These are phyloP conservation scores for Caranx ignobilis DNA, from an alignment of 2,113 vertebrate genomes.

Conservation along the genomic window DNA sequence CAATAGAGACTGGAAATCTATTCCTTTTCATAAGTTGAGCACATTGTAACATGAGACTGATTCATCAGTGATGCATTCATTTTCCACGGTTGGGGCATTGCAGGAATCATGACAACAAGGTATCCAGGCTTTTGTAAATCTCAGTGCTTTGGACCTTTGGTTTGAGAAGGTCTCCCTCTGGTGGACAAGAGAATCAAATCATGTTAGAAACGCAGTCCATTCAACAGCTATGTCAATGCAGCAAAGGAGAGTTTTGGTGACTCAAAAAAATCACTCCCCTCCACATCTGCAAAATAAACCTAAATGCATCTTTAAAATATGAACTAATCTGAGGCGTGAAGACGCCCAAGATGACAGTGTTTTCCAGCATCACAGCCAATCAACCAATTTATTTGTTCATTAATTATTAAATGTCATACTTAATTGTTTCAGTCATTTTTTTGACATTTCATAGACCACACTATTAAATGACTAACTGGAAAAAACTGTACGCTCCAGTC, in stretches of 20 bases:
- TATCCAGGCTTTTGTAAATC: neutral
- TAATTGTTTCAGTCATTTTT: too few relatives aligned
- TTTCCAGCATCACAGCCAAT: too few relatives aligned
- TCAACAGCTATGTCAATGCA: neutral
- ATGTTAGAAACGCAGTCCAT: neutral
- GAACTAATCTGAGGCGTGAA: too few relatives aligned
- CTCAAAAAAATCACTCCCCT: too few relatives aligned
- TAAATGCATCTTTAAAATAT: too few relatives aligned
- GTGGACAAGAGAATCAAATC: conserved; percentile 28
- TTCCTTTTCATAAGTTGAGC: neutral
- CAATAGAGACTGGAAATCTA: neutral
- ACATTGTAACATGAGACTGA: neutral
- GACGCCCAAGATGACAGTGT: too few relatives aligned
- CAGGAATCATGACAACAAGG: neutral
- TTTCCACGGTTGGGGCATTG: neutral
- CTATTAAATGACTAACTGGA: too few relatives aligned
- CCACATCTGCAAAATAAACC: neutral
- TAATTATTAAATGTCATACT: too few relatives aligned
- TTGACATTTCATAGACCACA: too few relatives aligned
- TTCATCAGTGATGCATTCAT: neutral
- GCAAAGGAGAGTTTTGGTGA: neutral
- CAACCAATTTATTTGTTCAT: too few relatives aligned
- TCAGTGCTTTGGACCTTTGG: neutral
- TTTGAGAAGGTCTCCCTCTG: conserved; percentile 55
- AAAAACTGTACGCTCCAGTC: neutral